phyloP scores from a whole-genome alignment of 2,113 vertebrate species.

The Aix galericulata region DNA sequence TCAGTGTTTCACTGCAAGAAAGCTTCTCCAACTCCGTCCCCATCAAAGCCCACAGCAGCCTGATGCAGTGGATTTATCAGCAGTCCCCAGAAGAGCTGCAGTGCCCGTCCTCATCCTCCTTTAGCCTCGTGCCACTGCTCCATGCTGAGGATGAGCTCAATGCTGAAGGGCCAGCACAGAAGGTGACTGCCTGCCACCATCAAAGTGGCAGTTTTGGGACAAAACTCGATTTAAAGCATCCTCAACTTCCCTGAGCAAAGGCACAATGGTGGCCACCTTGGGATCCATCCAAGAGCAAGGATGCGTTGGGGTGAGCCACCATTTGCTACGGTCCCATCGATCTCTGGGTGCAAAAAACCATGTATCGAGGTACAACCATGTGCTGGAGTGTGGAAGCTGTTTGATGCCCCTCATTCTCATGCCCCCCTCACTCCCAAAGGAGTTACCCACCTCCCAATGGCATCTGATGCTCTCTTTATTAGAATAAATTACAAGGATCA shows the following conservation, averaged over 20 bases:
- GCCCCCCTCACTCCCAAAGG: background rate
- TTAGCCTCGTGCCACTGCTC: accelerated
- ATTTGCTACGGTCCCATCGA: background rate
- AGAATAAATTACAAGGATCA: background rate
- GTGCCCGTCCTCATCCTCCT: background rate
- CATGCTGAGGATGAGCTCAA: accelerated
- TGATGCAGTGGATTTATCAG: accelerated
- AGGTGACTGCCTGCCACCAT: background rate
- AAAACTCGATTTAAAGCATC: background rate
- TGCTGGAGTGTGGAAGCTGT: background rate
- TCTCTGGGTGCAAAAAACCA: background rate
- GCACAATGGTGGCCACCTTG: background rate
- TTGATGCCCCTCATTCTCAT: background rate
- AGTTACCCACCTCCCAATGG: background rate
- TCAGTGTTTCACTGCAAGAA: background rate
- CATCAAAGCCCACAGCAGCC: background rate
- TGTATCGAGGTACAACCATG: too few species aligned
- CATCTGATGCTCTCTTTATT: background rate
- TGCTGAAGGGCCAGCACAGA: background rate
- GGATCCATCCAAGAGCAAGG: background rate
- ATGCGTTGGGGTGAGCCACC: accelerated
- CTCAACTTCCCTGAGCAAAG: background rate
- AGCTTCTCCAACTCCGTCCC: background rate
- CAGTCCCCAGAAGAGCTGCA: accelerated
- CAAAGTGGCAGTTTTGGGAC: too few species aligned